Evolutionary conservation across 92 coral and sea anemone genomes (phyloP).

Genomic region (Virgularia gustaviana): DNA sequence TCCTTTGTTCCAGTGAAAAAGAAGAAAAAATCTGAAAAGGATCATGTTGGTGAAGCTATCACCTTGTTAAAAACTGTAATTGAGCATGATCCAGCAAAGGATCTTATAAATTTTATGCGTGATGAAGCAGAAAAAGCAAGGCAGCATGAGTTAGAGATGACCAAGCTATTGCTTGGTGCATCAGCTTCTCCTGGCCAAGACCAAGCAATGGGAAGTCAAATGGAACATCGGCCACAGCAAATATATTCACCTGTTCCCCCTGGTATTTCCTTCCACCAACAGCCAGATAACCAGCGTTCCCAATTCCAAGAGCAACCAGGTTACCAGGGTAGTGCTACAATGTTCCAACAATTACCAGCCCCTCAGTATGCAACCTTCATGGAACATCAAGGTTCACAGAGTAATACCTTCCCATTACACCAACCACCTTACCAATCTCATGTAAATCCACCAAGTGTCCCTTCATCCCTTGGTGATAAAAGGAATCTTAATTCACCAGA

Average conservation of each 20-base stretch:
- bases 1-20: slow-evolving; percentile 23
- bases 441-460: too few species aligned
- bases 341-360: background rate
- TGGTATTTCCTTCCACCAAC: background rate
- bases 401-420: too few species aligned
- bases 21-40: slow-evolving; percentile 9
- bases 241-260: background rate
- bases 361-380: background rate
- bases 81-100: slow-evolving; percentile 11
- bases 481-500: too few species aligned
- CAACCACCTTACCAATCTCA: too few species aligned
- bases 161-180: slow-evolving; percentile 21
- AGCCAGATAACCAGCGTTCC: background rate
- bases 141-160: slow-evolving; percentile 26
- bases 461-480: too few species aligned
- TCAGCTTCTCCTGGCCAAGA: background rate
- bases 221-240: background rate
- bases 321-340: background rate
- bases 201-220: background rate
- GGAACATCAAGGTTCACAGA: too few species aligned
- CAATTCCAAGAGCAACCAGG: background rate
- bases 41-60: slow-evolving; percentile 31
- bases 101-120: slow-evolving; percentile 11
- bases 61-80: background rate
- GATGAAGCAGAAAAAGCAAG: slow-evolving; percentile 32